phyloP scores from a whole-genome alignment of 2,888 invertebrate species.

The Caenorhabditis angaria region DNA sequence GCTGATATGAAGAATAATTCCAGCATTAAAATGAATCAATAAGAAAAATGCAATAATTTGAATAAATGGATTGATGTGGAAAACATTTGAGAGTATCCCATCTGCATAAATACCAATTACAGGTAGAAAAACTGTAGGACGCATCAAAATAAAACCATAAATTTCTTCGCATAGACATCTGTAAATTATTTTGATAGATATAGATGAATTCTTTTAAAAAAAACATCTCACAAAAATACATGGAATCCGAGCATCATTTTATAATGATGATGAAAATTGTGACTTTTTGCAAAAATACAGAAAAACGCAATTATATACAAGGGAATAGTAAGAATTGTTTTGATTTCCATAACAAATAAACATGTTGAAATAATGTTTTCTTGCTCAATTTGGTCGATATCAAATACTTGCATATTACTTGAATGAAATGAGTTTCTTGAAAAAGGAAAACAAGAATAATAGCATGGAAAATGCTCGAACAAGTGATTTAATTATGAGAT shows the following conservation, averaged over 20 bases:
- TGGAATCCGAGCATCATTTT: conserved; percentile 17
- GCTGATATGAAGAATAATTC: not conserved
- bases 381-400: not conserved
- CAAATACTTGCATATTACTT: not conserved
- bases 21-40: not conserved
- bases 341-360: conserved; percentile 9
- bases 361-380: not conserved
- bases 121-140: not conserved
- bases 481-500: not conserved
- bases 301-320: conserved; percentile 29
- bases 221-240: conserved; percentile 23
- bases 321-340: conserved; percentile 28
- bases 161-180: not conserved
- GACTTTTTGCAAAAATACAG: conserved; percentile 25
- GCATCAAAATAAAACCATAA: not conserved
- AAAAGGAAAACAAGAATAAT: not conserved
- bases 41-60: not conserved
- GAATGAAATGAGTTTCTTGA: too few relatives aligned
- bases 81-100: not conserved
- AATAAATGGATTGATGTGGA: not conserved
- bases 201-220: not conserved
- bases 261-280: conserved; percentile 19
- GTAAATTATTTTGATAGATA: not conserved
- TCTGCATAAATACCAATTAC: not conserved
- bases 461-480: not conserved